Evolutionary conservation across 2,888 invertebrate species (phyloP).

Genomic region (Brachylomia viminalis): DNA sequence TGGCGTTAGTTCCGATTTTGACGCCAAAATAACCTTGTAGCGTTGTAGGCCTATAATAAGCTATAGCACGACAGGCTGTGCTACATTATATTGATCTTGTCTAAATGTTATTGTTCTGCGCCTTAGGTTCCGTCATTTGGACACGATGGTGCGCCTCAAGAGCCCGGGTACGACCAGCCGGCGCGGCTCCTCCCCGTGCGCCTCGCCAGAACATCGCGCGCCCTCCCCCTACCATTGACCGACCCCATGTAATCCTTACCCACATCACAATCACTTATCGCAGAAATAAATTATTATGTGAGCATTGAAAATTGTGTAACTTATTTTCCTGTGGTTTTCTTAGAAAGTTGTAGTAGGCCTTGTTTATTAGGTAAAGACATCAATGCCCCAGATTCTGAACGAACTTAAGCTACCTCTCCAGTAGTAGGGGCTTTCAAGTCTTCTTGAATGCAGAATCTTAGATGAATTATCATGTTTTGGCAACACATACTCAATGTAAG

Average conservation of each 20-base stretch:
- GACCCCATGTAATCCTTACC: slow-evolving; percentile 45
- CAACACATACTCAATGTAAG: background rate
- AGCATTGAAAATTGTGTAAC: slow-evolving; percentile 69
- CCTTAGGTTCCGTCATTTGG: slow-evolving; percentile 95
- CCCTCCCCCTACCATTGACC: slow-evolving; percentile 80
- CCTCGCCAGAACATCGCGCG: slow-evolving; percentile 92
- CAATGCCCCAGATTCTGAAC: background rate
- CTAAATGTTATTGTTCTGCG: background rate
- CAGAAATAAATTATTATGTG: slow-evolving; percentile 75
- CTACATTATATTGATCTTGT: background rate
- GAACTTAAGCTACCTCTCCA: background rate
- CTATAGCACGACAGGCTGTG: background rate
- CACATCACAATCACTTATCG: slow-evolving; percentile 55
- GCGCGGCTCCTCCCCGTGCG: slow-evolving; percentile 93
- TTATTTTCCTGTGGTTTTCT: slow-evolving; percentile 20
- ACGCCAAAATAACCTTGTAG: too few species aligned
- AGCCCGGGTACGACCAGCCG: slow-evolving; percentile 91
- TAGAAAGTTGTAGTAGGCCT: background rate
- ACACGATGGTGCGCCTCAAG: slow-evolving; percentile 95
- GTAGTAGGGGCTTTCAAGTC: too few species aligned
- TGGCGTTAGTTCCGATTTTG: background rate
- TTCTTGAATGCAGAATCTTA: background rate
- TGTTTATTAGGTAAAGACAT: background rate
- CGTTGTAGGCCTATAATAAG: background rate
- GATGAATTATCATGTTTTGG: background rate